Evolutionary conservation across 2,888 invertebrate species (phyloP).

Genomic region (Agonopterix alstromeriana): DNA sequence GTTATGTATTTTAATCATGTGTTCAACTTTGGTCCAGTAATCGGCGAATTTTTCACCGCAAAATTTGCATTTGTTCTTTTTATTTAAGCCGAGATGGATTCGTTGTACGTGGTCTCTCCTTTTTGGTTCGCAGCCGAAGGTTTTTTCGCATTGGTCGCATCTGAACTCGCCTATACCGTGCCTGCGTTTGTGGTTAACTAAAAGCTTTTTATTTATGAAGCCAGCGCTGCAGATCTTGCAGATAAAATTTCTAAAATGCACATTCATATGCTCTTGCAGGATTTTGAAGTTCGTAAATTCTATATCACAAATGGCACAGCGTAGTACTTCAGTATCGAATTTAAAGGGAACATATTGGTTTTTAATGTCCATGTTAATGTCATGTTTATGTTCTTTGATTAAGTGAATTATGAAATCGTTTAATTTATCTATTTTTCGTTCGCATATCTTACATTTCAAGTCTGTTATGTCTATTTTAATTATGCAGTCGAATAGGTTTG

Average conservation of each 20-base stretch:
- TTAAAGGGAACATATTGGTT: constrained; percentile 47
- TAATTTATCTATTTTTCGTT: constrained; percentile 19
- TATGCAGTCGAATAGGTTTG: constrained; percentile 14
- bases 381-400: constrained; percentile 24
- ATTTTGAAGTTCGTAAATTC: constrained; percentile 29
- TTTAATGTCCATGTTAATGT: constrained; percentile 33
- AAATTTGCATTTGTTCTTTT: constrained; percentile 33
- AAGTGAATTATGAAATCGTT: constrained; percentile 35
- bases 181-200: constrained; percentile 19
- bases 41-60: constrained; percentile 39
- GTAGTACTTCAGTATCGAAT: constrained; percentile 27
- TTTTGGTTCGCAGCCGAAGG: constrained; percentile 29
- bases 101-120: neutral
- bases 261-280: constrained; percentile 39
- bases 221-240: constrained; percentile 37
- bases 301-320: constrained; percentile 34
- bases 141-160: constrained; percentile 40
- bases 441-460: constrained; percentile 39
- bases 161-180: constrained; percentile 16
- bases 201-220: constrained; percentile 27
- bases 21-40: constrained; percentile 34
- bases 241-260: constrained; percentile 36
- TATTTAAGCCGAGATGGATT: constrained; percentile 4
- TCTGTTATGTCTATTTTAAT: constrained; percentile 46
- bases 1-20: constrained; percentile 32